These are phyloP conservation scores for Automeris io DNA, from an alignment of 2,888 invertebrate genomes.

Conservation along the genomic window DNA sequence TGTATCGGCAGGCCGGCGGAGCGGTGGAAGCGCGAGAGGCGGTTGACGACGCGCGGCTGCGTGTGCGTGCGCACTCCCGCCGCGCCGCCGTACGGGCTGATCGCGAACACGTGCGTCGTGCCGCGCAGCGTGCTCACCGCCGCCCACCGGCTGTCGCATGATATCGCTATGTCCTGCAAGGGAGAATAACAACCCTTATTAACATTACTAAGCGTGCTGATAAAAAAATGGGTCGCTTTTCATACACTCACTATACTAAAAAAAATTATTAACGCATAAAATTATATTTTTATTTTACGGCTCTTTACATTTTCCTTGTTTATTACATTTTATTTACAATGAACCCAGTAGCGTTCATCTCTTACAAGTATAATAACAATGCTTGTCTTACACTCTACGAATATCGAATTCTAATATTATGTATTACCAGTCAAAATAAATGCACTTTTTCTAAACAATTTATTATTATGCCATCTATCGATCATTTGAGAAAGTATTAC, in stretches of 20 bases:
- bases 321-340: too few species aligned
- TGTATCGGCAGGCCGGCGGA: slow-evolving; percentile 89
- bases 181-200: too few species aligned
- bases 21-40: slow-evolving; percentile 95
- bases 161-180: slow-evolving; percentile 94
- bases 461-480: too few species aligned
- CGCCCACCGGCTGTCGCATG: slow-evolving; percentile 97
- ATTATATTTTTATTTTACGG: not conserved
- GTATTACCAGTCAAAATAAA: too few species aligned
- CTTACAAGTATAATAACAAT: too few species aligned
- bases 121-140: slow-evolving; percentile 96
- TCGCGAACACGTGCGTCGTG: slow-evolving; percentile 98
- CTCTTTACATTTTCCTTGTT: not conserved
- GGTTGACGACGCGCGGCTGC: slow-evolving; percentile 94
- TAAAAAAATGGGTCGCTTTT: too few species aligned
- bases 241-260: not conserved
- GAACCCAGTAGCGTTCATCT: too few species aligned
- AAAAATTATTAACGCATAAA: not conserved
- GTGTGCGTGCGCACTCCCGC: slow-evolving; percentile 95
- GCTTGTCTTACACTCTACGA: too few species aligned
- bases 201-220: too few species aligned
- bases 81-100: slow-evolving; percentile 96
- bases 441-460: too few species aligned
- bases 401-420: too few species aligned
- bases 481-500: too few species aligned